These are phyloP conservation scores for Campoletis sonorensis DNA, from an alignment of 1,140 invertebrate genomes.

Conservation along the genomic window DNA sequence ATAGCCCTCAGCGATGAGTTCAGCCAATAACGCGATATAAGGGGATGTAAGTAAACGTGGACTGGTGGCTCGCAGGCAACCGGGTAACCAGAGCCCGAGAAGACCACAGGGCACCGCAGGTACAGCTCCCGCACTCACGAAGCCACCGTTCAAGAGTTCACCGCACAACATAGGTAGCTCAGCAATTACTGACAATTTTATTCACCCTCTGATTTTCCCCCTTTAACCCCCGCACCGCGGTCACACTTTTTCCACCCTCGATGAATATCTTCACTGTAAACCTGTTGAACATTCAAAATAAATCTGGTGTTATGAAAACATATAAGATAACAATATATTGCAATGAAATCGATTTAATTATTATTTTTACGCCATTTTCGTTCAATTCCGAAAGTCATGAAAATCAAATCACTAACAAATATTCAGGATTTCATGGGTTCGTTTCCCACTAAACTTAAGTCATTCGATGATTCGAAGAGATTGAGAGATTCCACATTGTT, in stretches of 20 bases:
- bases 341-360: too few species aligned
- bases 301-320: neutral
- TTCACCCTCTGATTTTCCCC: neutral
- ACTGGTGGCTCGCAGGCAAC: slow-evolving; percentile 71
- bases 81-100: slow-evolving; percentile 73
- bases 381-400: too few species aligned
- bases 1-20: slow-evolving; percentile 70
- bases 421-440: too few species aligned
- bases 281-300: slow-evolving; percentile 14
- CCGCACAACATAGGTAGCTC: slow-evolving; percentile 76
- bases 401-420: too few species aligned
- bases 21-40: slow-evolving; percentile 71
- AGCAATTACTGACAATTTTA: slow-evolving; percentile 24
- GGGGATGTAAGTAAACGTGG: slow-evolving; percentile 70
- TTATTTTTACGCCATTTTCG: neutral
- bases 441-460: too few species aligned
- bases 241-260: neutral
- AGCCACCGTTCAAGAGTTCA: slow-evolving; percentile 75
- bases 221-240: neutral
- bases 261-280: neutral
- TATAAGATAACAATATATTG: too few species aligned
- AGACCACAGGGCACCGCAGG: slow-evolving; percentile 73
- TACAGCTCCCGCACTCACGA: slow-evolving; percentile 75
- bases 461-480: too few species aligned
- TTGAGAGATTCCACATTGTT: too few species aligned